Conservation (phyloP, 2,888 invertebrate genomes). For the Metellina segmentata region DNA sequence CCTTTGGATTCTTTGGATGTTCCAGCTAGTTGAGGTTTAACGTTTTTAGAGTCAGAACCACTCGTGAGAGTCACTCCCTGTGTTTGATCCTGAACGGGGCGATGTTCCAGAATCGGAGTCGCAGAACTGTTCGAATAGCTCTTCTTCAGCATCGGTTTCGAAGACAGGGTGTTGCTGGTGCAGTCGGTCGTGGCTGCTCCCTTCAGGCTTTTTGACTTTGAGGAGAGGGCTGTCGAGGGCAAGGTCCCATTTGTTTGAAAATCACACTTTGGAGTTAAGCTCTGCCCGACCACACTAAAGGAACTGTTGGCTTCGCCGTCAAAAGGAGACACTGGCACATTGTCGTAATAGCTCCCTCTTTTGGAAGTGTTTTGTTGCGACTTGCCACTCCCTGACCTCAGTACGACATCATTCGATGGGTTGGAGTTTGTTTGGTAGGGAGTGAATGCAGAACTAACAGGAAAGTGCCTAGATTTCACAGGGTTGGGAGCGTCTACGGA, state of each 20-base stretch:
- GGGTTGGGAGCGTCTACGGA: conserved; percentile 44
- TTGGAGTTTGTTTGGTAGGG: conserved; percentile 43
- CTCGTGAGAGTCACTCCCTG: background rate
- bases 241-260: conserved; percentile 51
- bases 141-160: conserved; percentile 52
- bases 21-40: conserved; percentile 32
- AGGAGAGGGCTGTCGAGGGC: conserved; percentile 20
- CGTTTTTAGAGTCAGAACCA: conserved; percentile 42
- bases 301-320: conserved; percentile 38
- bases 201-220: conserved; percentile 52
- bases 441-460: conserved; percentile 36
- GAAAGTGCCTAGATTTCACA: conserved; percentile 66
- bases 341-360: conserved; percentile 77
- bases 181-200: conserved; percentile 26
- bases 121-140: conserved; percentile 43
- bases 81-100: background rate
- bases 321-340: conserved; percentile 64
- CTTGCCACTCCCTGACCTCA: conserved; percentile 35
- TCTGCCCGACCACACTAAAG: conserved; percentile 54
- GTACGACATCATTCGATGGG: conserved; percentile 47
- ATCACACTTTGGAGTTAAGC: conserved; percentile 71
- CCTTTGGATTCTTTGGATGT: conserved; percentile 54
- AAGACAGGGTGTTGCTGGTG: conserved; percentile 8
- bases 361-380: conserved; percentile 50
- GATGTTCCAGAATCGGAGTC: conserved; percentile 6